Evolutionary conservation across 2,888 invertebrate species (phyloP), one percentile per base, ranked within the genome.

Genomic region (Catocala nupta): DNA sequence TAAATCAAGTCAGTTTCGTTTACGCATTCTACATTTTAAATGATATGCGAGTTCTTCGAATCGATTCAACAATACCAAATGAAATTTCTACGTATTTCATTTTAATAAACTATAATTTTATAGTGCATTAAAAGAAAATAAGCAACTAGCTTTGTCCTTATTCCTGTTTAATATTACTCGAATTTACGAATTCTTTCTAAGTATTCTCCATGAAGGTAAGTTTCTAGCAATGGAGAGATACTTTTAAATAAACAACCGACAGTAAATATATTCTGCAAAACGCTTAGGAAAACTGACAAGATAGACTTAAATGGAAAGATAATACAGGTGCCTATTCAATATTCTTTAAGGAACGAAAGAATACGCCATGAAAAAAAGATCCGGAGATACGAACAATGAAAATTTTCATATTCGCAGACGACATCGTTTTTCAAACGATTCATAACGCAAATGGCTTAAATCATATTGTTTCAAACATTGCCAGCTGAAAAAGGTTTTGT

Each of bases 271-370:
- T 39, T 7, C 36, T 49, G 49, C 55, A 65, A 59, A 65, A 51
- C 39, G 8, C n/a, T 1, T 4, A 48, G 33, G 51, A 51, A 36
- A 33, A 34, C 10, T n/a, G 9, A n/a, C 13, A 55, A 55, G 10
- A n/a, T 9, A 65, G 33, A 50, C 57, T 63, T 44, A 60, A 53
- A 74, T 70, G 58, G 62, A 64, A 70, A 66, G 58, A 76, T 60
- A 73, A 76, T 72, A 68, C 43, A 11, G 62, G 47, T 55, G 59
- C 54, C 49, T 49, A 60, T 68, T 58, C 65, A 68, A 77, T 59
- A 67, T 65, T 63, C 51, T 70, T 68, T 50, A 48, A 57, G 52
- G 59, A n/a, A 47, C 50, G 55, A 63, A 55, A 72, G 60, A 63
- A 16, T 25, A 56, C 55, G n/a, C 7, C 49, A 44, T 44, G 52